phyloP scores from a whole-genome alignment of 1,140 invertebrate genomes.

The Diabrotica virgifera region DNA sequence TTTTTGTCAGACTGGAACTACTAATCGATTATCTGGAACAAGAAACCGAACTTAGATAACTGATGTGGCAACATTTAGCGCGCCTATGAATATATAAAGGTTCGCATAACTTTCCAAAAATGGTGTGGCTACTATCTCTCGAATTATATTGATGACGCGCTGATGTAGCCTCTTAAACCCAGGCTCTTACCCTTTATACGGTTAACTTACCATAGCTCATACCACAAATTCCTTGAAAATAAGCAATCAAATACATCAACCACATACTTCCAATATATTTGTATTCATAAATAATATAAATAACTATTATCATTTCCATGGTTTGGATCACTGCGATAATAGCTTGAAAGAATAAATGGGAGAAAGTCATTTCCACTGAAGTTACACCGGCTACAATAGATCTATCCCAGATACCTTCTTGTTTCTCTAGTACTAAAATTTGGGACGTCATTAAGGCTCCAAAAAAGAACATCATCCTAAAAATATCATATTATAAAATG shows the following conservation, averaged over 20 bases:
- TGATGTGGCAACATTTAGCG: too few relatives aligned
- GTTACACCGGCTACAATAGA: slow-evolving; percentile 69
- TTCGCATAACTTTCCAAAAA: too few relatives aligned
- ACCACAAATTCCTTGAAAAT: slow-evolving; percentile 52
- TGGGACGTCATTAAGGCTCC: slow-evolving; percentile 74
- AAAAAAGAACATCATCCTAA: slow-evolving; percentile 71
- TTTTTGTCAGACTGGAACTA: too few relatives aligned
- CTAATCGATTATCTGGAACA: too few relatives aligned
- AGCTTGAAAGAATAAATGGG: slow-evolving; percentile 76
- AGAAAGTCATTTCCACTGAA: slow-evolving; percentile 56
- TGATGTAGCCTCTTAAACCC: too few relatives aligned
- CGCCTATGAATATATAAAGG: too few relatives aligned
- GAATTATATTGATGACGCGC: too few relatives aligned
- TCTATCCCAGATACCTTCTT: slow-evolving; percentile 75
- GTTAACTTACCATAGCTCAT: slow-evolving; percentile 51
- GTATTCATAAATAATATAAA: slow-evolving; percentile 49
- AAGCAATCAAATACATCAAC: slow-evolving; percentile 26
- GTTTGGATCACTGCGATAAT: slow-evolving; percentile 63
- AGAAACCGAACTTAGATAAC: too few relatives aligned
- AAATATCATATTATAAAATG: neutral
- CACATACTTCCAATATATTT: slow-evolving; percentile 48
- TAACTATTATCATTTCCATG: slow-evolving; percentile 54
- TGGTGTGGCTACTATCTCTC: too few relatives aligned
- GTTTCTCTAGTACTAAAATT: slow-evolving; percentile 76
- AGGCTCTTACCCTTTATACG: too few relatives aligned